A percentile compares a stretch with the other conserved stretches of the same genome.
Evolutionary conservation across 2,888 invertebrate genomes (phyloP).

Genomic region (Nesidiocoris tenuis): DNA sequence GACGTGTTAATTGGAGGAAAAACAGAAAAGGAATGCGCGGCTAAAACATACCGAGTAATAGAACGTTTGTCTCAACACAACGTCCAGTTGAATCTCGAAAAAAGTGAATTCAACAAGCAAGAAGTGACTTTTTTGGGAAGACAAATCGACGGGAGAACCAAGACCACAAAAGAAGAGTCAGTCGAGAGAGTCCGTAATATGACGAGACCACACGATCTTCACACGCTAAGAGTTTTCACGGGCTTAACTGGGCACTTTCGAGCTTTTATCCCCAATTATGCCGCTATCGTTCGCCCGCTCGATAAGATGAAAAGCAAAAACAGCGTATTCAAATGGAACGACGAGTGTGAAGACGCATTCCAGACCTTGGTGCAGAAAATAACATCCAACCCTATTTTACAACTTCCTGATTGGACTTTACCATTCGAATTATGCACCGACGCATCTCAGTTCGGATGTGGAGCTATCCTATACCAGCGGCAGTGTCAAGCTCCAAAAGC

Average conservation of each 20-base stretch:
- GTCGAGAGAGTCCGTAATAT: slow-evolving; percentile 3
- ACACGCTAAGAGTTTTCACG: background rate
- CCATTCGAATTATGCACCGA: slow-evolving; percentile 10
- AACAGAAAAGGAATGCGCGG: background rate
- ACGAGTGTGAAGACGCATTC: background rate
- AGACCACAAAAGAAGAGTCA: slow-evolving; percentile 7
- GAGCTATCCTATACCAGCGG: slow-evolving; percentile 16
- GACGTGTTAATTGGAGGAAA: background rate
- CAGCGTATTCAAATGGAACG: background rate
- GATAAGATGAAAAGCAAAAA: background rate
- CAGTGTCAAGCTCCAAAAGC: background rate
- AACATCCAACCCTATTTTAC: slow-evolving; percentile 7
- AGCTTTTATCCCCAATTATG: background rate
- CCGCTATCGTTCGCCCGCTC: slow-evolving; percentile 3
- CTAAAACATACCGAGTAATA: background rate
- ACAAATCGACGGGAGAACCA: background rate
- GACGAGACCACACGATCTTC: slow-evolving; percentile 8
- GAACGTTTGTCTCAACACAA: background rate
- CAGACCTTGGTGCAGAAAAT: background rate
- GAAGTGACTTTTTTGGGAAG: background rate
- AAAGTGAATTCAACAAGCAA: background rate
- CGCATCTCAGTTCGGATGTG: slow-evolving; percentile 1
- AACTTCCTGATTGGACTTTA: slow-evolving; percentile 17
- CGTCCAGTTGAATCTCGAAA: background rate
- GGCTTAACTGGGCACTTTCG: background rate